Conservation (phyloP, 2,113 vertebrate genomes). For the Zonotrichia leucophrys region DNA sequence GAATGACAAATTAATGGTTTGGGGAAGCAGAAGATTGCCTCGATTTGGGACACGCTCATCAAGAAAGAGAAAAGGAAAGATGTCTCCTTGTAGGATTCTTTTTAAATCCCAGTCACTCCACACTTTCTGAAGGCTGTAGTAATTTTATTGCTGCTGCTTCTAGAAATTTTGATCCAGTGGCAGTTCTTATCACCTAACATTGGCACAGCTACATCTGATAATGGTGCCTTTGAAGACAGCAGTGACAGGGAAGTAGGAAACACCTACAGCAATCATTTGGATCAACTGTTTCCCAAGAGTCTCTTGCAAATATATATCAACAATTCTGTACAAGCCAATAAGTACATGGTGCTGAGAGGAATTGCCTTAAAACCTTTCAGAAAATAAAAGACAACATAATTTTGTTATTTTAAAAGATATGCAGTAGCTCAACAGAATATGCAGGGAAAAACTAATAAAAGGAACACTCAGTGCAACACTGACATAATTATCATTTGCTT, state of each 20-base stretch:
- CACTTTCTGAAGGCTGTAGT: neutral
- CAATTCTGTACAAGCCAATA: neutral
- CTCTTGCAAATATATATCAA: neutral
- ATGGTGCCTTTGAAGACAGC: neutral
- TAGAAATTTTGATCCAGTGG: neutral
- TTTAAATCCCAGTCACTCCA: neutral
- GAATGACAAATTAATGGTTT: neutral
- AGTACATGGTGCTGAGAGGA: neutral
- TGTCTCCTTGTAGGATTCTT: rapidly evolving
- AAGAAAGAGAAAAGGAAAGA: neutral
- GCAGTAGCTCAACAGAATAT: neutral
- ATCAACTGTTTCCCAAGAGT: neutral
- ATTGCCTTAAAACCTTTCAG: neutral
- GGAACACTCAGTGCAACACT: neutral
- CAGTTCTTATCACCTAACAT: neutral
- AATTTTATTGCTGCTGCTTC: neutral
- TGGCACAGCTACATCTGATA: neutral
- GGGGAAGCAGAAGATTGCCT: neutral
- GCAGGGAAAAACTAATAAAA: neutral
- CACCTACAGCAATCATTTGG: neutral
- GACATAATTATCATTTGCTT: neutral
- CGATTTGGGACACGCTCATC: neutral
- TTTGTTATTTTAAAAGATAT: neutral
- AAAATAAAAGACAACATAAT: neutral
- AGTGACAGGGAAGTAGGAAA: neutral